Conservation (phyloP, 2,888 invertebrate species). For the Luperina testacea region DNA sequence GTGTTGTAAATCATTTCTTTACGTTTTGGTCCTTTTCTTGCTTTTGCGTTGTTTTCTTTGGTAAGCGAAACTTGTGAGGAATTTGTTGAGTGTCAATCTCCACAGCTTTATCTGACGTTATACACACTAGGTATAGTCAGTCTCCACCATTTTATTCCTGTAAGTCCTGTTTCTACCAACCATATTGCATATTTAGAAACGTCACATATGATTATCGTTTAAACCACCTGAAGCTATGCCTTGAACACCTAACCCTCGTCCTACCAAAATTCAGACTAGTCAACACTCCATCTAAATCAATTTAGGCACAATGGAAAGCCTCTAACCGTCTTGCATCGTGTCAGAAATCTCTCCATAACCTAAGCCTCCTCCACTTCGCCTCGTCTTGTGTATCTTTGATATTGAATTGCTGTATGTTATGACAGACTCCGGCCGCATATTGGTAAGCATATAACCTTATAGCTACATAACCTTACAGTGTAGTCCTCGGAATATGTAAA, state of each 20-base stretch:
- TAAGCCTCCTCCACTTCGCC: conserved; percentile 57
- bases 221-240: neutral
- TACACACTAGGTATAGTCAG: neutral
- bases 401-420: conserved; percentile 67
- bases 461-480: conserved; percentile 25
- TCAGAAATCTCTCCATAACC: conserved; percentile 39
- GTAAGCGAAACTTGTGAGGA: neutral
- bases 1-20: conserved; percentile 57
- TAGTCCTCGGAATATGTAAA: conserved; percentile 52
- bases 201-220: neutral
- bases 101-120: neutral
- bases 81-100: conserved; percentile 9
- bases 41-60: neutral
- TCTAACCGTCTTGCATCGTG: conserved; percentile 26
- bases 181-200: neutral
- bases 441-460: conserved; percentile 52
- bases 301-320: conserved; percentile 28
- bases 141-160: neutral
- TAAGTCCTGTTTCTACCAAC: neutral
- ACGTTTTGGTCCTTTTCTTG: conserved; percentile 17
- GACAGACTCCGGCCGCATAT: conserved; percentile 62
- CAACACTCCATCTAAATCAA: conserved; percentile 40
- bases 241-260: neutral
- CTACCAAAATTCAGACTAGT: conserved; percentile 1
- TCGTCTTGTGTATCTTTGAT: conserved; percentile 63